Evolutionary conservation across 2,888 invertebrate species (phyloP), one percentile per base, ranked within the genome.

Genomic region (Vannuccia rotundouncinata): DNA sequence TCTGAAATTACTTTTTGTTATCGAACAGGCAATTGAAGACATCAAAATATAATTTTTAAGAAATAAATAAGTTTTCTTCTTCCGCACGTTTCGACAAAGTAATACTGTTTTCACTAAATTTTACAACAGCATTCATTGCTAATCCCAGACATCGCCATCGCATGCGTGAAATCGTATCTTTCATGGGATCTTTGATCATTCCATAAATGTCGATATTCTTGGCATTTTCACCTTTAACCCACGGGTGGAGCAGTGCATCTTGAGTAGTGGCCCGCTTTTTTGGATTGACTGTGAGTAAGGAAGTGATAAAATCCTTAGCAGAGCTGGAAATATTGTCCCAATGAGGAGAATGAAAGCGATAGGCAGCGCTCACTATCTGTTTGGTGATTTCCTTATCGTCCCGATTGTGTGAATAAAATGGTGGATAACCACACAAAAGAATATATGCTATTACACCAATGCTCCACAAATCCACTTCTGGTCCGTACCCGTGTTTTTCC

Each of bases 371-470:
- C 13, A 80, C 28, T 1, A 80, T 80, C 45, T 31, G 77, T 28
- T 75, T 75, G 1, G 31, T 75, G 17, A 80, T 22, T 77, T 80
- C 80, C n/a, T 75, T 78, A 17, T 75, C 74, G 30, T 80, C 76
- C 22, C 59, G 74, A 27, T 80, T 78, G 1, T 30, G 29, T 22
- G 80, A 80, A 74, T 80, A 80, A 74, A 80, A 80, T 22, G 80
- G 80, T 22, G 74, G 76, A 77, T 80, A 74, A 28, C 80, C 80
- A 78, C 74, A 80, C 0, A 80, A 27, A 75, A 80, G 74, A 30
- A 80, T 74, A 28, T 75, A 80, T n/a, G 77, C n/a, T 45, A 80
- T 77, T 10, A 80, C 80, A 2, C 80, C 80, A 59, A 80, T 80
- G 31, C 74, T 74, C 80, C 80, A 80, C 1, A 31, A 31, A 31